Conservation (phyloP, 1,140 invertebrate species). For the Lamellibrachia luymesi region DNA sequence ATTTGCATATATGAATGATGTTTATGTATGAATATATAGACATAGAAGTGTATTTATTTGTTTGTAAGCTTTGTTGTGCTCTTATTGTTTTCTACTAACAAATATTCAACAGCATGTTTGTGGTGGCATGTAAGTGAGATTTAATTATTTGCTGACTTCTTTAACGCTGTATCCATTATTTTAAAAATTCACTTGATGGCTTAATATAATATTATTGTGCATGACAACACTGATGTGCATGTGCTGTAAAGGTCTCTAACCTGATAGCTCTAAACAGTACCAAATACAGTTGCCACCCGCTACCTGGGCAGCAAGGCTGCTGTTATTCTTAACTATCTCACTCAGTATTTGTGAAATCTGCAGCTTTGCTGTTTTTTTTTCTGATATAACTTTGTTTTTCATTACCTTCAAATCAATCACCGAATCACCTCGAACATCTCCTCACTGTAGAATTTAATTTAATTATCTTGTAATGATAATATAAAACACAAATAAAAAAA, state of each 20-base stretch:
- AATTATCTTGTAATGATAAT: no score
- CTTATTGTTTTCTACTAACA: background rate
- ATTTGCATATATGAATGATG: background rate
- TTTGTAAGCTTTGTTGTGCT: background rate
- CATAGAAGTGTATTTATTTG: background rate
- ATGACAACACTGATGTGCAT: background rate
- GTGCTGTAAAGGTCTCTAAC: background rate
- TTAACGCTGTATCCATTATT: background rate
- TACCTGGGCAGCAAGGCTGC: background rate
- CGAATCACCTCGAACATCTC: no score
- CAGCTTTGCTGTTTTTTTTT: background rate
- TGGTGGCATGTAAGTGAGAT: background rate
- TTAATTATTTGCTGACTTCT: background rate
- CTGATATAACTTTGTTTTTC: background rate
- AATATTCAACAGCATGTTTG: background rate
- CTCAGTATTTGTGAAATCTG: background rate
- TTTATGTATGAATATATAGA: background rate
- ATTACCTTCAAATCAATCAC: no score
- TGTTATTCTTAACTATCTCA: background rate
- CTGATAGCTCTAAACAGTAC: background rate
- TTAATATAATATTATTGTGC: background rate
- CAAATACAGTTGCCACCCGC: background rate
- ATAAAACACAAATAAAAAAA: no score
- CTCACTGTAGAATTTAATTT: no score
- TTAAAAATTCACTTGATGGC: background rate